A percentile compares a stretch with the other conserved stretches of the same genome.
These are phyloP conservation scores for Tetrapedia diversipes DNA, from an alignment of 2,888 invertebrate species.

Conservation along the genomic window DNA sequence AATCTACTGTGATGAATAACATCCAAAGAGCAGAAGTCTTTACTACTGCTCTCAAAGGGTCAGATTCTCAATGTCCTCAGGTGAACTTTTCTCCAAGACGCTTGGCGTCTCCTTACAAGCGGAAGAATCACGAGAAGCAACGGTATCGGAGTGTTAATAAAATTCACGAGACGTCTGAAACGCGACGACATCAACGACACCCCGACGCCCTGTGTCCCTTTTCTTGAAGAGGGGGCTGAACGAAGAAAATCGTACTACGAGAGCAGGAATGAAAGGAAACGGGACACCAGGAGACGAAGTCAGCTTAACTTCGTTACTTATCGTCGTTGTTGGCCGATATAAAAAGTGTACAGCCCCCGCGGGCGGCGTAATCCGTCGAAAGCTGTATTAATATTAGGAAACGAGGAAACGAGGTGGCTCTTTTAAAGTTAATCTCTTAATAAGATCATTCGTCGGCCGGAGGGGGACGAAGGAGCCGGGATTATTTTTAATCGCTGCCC, in stretches of 20 bases:
- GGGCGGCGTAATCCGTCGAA: constrained; percentile 66
- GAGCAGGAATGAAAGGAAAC: constrained; percentile 5
- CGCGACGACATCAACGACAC: not conserved
- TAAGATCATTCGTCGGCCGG: constrained; percentile 74
- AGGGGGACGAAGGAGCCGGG: constrained; percentile 65
- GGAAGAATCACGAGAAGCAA: constrained; percentile 42
- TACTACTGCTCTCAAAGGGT: not conserved
- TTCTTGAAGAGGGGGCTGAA: not conserved
- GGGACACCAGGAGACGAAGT: constrained; percentile 41
- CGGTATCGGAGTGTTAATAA: constrained; percentile 54
- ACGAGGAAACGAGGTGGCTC: constrained; percentile 68
- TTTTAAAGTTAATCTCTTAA: constrained; percentile 74
- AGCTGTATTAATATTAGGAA: constrained; percentile 72
- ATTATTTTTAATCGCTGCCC: constrained; percentile 66
- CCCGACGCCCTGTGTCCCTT: not conserved
- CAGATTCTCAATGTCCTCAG: not conserved
- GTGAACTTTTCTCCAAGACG: not conserved
- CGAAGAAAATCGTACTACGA: not conserved
- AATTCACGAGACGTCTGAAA: constrained; percentile 34
- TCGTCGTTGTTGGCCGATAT: constrained; percentile 65
- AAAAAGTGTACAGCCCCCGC: constrained; percentile 69
- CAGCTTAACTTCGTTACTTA: constrained; percentile 70
- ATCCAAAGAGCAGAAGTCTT: constrained; percentile 13
- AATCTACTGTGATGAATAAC: constrained; percentile 20
- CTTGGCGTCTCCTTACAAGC: not conserved